A percentile compares a stretch with the other conserved stretches of the same genome.
Evolutionary conservation across 2,888 invertebrate genomes (phyloP).

Genomic region (Choristoneura rosaceana): DNA sequence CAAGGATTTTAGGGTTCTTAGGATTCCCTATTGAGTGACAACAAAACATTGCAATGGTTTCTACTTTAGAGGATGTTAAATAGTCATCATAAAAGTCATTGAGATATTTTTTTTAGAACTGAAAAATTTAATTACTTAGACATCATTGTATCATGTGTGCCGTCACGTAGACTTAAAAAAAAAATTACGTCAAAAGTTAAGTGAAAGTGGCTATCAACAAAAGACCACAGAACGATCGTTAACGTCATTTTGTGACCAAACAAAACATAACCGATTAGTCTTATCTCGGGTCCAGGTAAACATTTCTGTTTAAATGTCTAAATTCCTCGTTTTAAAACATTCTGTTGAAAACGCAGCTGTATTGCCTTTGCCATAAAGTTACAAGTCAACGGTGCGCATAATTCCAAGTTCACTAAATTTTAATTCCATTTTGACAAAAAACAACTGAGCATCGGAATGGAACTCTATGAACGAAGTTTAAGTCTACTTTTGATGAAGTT

Average conservation of each 20-base stretch:
- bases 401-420: constrained; percentile 20
- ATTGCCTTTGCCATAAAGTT: constrained; percentile 38
- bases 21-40: no score
- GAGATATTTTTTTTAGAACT: not conserved
- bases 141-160: constrained; percentile 20
- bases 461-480: constrained; percentile 14
- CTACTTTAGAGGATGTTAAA: not conserved
- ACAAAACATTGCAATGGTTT: no score
- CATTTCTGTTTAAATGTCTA: constrained; percentile 69
- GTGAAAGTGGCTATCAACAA: constrained; percentile 61
- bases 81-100: not conserved
- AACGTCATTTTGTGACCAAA: constrained; percentile 67
- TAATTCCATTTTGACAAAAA: constrained; percentile 25
- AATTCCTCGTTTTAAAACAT: constrained; percentile 54
- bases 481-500: constrained; percentile 13
- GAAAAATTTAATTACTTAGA: constrained; percentile 12
- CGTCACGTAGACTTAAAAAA: constrained; percentile 29
- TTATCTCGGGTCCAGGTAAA: constrained; percentile 75
- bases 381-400: constrained; percentile 29
- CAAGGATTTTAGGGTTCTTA: no score
- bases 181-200: constrained; percentile 41
- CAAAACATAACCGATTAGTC: constrained; percentile 79
- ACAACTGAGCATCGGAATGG: not conserved
- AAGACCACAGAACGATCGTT: constrained; percentile 55
- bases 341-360: constrained; percentile 12